Evolutionary conservation across 2,888 invertebrate genomes (phyloP), one percentile per base, ranked within the genome.

Genomic region (Corbicula japonica): DNA sequence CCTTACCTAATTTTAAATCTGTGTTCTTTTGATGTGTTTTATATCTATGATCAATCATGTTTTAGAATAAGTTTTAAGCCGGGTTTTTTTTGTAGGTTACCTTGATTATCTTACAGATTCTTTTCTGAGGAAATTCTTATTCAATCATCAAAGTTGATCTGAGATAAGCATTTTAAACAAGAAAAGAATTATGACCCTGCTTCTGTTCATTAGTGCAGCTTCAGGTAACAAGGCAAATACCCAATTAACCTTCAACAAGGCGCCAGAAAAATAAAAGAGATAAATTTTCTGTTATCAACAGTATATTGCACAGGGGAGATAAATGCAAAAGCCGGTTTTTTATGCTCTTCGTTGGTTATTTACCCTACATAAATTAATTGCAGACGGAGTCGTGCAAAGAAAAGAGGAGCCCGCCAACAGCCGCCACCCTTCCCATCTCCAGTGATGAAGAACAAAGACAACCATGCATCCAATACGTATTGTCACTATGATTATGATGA

Each of bases 401-500:
- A 83, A 69, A 73, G 70, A 63, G 62, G 75, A 54, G 69, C 83
- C 34, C 80, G 86, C 58, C 84, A 83, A 5, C 84, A 85, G 18
- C 83, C 86, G 34, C 83, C 81, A 44, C 83, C 84, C 28, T 82
- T 86, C 54, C 88, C 89, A n/a, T 88, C 88, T 50, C 85, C 87
- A 15, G 80, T 84, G 68, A 60, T 87, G 50, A 86, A 86, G 68
- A 76, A 62, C 41, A 86, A 85, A 50, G 84, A 87, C 21, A 68
- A 85, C 52, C 83, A 85, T 18, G 66, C 79, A 18, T 79, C 88
- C 8, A 86, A 84, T 38, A 88, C 89, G 2, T 86, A 88, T 65
- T 87, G 89, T 75, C 85, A 85, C 66, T 91, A 89, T 71, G 86
- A 90, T 63, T 88, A 89, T 60, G 89, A 91, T 50, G 91, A 90